phyloP scores from a whole-genome alignment of 1,140 invertebrate genomes.

The Zaprionus camerounensis region DNA sequence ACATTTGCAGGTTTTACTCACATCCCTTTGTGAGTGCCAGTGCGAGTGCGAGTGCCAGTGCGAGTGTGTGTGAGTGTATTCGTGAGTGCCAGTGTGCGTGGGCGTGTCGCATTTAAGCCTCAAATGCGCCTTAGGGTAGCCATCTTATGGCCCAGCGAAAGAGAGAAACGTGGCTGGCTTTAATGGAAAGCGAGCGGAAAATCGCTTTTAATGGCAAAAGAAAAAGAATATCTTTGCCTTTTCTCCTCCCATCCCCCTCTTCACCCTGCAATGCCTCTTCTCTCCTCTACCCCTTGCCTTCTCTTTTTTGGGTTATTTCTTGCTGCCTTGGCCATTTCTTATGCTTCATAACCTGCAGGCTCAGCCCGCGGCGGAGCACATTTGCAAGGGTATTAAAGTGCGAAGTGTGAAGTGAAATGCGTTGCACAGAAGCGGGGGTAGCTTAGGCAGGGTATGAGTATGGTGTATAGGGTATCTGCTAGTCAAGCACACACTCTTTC shows the following conservation, averaged over 20 bases:
- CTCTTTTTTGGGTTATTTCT: conserved; percentile 45
- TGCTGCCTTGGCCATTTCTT: conserved; percentile 22
- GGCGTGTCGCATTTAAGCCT: conserved; percentile 78
- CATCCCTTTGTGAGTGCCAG: conserved; percentile 23
- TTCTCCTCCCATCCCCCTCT: neutral
- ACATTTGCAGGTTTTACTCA: conserved; percentile 64
- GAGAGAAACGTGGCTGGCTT: conserved; percentile 55
- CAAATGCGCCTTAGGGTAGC: conserved; percentile 69
- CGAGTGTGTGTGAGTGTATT: conserved; percentile 15
- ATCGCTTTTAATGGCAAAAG: conserved; percentile 71
- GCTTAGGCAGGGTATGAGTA: no score
- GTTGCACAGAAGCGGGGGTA: no score
- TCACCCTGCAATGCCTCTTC: neutral
- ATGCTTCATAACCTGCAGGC: neutral
- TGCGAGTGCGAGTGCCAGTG: neutral
- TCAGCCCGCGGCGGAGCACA: neutral
- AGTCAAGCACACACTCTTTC: no score
- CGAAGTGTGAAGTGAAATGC: neutral
- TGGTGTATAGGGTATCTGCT: no score
- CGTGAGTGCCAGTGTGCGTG: conserved; percentile 35
- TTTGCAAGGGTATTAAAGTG: conserved; percentile 2
- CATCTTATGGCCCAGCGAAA: conserved; percentile 54
- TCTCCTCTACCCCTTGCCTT: neutral
- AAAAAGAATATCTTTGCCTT: conserved; percentile 46
- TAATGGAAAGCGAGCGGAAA: conserved; percentile 79